phyloP scores from a whole-genome alignment of 2,888 invertebrate genomes.

The Amblyjoppa proteus region DNA sequence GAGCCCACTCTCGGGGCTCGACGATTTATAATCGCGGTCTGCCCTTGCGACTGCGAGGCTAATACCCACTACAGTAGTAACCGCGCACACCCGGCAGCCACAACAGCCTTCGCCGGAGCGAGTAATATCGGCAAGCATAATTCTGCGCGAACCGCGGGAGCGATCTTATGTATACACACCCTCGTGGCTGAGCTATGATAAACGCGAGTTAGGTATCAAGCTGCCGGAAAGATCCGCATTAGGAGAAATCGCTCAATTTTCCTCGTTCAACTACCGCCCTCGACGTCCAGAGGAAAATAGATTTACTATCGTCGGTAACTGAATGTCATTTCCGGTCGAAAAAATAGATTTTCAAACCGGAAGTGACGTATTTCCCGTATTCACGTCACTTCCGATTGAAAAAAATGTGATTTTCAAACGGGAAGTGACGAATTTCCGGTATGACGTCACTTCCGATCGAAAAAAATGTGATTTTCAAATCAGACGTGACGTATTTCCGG shows the following conservation, averaged over 20 bases:
- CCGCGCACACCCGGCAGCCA: slow-evolving; percentile 40
- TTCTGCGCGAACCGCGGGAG: slow-evolving; percentile 58
- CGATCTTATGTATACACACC: slow-evolving; percentile 30
- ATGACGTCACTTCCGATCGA: too few species aligned
- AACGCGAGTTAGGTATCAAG: slow-evolving; percentile 31
- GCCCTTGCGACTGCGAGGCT: slow-evolving; percentile 48
- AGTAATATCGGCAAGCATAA: slow-evolving; percentile 64
- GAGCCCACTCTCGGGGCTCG: slow-evolving; percentile 30
- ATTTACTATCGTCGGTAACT: too few species aligned
- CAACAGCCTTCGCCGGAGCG: slow-evolving; percentile 43
- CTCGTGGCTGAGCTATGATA: slow-evolving; percentile 24
- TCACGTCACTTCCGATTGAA: too few species aligned
- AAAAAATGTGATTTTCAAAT: too few species aligned
- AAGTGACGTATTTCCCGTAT: neutral
- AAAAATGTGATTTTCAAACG: too few species aligned
- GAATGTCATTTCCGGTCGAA: neutral
- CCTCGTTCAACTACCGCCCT: neutral
- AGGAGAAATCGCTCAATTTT: neutral
- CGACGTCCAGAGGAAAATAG: neutral
- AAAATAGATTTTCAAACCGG: neutral
- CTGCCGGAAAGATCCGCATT: neutral
- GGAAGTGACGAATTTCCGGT: too few species aligned
- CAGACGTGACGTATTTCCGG: too few species aligned
- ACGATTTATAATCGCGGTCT: slow-evolving; percentile 59
- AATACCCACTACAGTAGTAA: slow-evolving; percentile 46